A percentile compares a stretch with the other conserved stretches of the same genome.
Evolutionary conservation across 2,797 vertebrate genomes (phyloP).

Genomic region (Valencia hispanica): DNA sequence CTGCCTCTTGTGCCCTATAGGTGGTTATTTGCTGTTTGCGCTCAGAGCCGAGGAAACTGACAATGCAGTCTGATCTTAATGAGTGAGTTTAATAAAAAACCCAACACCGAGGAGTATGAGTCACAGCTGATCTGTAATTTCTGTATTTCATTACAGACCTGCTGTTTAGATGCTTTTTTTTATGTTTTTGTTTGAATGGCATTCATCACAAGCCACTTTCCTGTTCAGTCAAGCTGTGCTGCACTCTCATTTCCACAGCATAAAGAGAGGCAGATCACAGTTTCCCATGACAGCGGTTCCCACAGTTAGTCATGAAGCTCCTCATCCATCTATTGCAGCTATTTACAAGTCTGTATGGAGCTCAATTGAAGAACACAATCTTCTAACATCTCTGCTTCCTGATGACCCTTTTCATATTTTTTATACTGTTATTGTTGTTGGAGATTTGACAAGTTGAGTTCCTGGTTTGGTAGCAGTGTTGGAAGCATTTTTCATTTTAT

Average conservation of each 20-base stretch:
- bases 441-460: not conserved
- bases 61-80: slow-evolving; percentile 68
- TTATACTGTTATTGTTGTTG: not conserved
- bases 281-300: slow-evolving; percentile 8
- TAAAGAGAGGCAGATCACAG: slow-evolving; percentile 19
- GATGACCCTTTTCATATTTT: not conserved
- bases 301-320: slow-evolving; percentile 25
- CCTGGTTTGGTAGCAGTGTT: not conserved
- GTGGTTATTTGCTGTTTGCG: slow-evolving; percentile 65
- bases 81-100: slow-evolving; percentile 63
- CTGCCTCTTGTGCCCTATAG: slow-evolving; percentile 57
- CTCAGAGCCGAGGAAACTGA: slow-evolving; percentile 47
- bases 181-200: slow-evolving; percentile 22
- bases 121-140: slow-evolving; percentile 65
- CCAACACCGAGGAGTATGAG: slow-evolving; percentile 48
- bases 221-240: slow-evolving; percentile 43
- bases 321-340: slow-evolving; percentile 8
- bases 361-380: not conserved
- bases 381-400: not conserved
- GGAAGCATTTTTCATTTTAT: not conserved
- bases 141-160: slow-evolving; percentile 39
- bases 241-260: slow-evolving; percentile 16
- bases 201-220: slow-evolving; percentile 39
- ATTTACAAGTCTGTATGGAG: slow-evolving; percentile 10
- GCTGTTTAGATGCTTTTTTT: slow-evolving; percentile 44